A percentile compares a stretch with the other conserved stretches of the same genome.
Evolutionary conservation across 2,113 vertebrate species (phyloP).

Genomic region (Haemorhous mexicanus): DNA sequence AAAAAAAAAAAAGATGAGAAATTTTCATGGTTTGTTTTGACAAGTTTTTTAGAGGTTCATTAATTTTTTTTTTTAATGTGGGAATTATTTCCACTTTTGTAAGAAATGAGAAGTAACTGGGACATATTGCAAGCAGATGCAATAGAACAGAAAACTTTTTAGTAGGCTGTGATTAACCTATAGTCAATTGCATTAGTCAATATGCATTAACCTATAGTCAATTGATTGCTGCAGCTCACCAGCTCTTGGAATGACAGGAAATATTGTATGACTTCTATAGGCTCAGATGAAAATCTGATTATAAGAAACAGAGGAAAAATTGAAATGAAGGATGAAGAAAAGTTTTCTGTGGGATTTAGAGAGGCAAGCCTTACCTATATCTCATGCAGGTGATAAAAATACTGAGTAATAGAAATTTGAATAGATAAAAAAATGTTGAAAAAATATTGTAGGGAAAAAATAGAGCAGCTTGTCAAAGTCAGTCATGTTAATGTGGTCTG

Average conservation of each 20-base stretch:
- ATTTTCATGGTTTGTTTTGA: background rate
- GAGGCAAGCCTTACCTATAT: background rate
- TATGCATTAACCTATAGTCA: background rate
- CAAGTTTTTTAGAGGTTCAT: background rate
- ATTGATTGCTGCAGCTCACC: background rate
- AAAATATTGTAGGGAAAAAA: background rate
- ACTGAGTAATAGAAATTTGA: background rate
- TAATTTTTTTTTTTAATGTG: background rate
- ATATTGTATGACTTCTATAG: background rate
- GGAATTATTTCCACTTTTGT: background rate
- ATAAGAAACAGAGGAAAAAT: background rate
- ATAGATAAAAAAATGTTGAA: background rate
- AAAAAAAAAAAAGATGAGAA: fast-evolving
- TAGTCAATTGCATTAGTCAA: background rate
- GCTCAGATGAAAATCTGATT: background rate
- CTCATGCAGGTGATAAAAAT: background rate
- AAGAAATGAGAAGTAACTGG: background rate
- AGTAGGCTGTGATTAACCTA: background rate
- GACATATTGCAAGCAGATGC: background rate
- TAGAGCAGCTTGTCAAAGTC: background rate
- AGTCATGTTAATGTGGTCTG: background rate
- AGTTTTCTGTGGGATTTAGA: background rate
- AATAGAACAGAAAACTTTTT: background rate
- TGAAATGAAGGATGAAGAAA: background rate
- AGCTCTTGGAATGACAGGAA: background rate